A percentile compares a stretch with the other conserved stretches of the same genome.
These are phyloP conservation scores for Cryptotis parvus DNA, from an alignment of 2,113 vertebrate species.

Conservation along the genomic window DNA sequence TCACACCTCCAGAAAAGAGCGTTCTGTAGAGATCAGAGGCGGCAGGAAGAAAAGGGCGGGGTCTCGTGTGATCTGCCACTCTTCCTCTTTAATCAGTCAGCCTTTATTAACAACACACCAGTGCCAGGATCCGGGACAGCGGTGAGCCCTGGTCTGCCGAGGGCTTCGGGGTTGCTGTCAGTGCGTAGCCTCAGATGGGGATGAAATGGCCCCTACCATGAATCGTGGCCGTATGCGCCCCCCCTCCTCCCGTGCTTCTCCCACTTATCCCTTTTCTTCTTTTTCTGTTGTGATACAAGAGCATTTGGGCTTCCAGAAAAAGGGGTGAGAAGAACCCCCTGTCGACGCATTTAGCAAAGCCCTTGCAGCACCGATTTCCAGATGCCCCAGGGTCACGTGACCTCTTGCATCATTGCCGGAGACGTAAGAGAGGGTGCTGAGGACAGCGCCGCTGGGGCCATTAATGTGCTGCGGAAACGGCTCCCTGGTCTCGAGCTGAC, in stretches of 20 bases:
- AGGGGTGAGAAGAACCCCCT: background rate
- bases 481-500: background rate
- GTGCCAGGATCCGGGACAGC: background rate
- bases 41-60: background rate
- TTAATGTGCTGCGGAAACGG: background rate
- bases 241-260: accelerated
- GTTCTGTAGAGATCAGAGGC: background rate
- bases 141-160: background rate
- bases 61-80: background rate
- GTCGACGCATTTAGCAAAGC: background rate
- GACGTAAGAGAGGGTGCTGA: too few species aligned
- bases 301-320: background rate
- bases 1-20: background rate
- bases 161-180: background rate
- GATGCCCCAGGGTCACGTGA: too few species aligned
- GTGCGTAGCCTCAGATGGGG: background rate
- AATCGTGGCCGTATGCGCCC: background rate
- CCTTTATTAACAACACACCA: background rate
- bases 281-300: background rate
- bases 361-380: background rate
- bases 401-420: too few species aligned
- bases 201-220: background rate
- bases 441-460: background rate
- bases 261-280: too few species aligned
- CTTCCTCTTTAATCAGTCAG: background rate